Evolutionary conservation across 2,888 invertebrate genomes (phyloP), one percentile per base, ranked within the genome.

Genomic region (Anticlea derivata): DNA sequence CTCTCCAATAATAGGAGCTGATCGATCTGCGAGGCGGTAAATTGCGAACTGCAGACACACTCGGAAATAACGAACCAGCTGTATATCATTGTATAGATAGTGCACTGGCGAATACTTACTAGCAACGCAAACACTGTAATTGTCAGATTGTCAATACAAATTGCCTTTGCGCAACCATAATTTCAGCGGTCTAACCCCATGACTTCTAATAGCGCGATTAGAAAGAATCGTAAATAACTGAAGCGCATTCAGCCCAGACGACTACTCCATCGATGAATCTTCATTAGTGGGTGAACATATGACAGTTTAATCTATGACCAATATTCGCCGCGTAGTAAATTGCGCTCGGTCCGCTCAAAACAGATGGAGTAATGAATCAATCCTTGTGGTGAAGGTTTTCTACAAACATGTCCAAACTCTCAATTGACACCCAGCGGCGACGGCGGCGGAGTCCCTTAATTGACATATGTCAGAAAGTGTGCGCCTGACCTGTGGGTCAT

Each of bases 401-500:
- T 82, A 85, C 85, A 87, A 87, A 86, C 86, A 86, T 86, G 87
- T 85, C 82, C 78, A 82, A 84, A 85, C 82, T 78, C 86, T 88
- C 85, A 85, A 89, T 87, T 83, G 75, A 75, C 80, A 79, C 75
- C 81, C 75, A 66, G 76, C 78, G 78, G 83, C 79, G 75, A 77
- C 35, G 52, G 52, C 45, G 20, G 44, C 24, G 73, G 78, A 81
- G 79, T 75, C 75, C 75, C 82, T 84, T 90, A 89, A 89, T 90
- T 90, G 89, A 90, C 89, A 88, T 86, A 80, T 89, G 89, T 88
- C 89, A 88, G 87, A 84, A 82, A 84, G 80, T 84, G 83, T 80
- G 75, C 84, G 75, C 75, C 48, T 86, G 89, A 89, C 89, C 89
- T 66, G 61, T 46, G 61, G 89, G 88, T 89, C 89, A 84, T 76